Base-by-base conservation (phyloP, 2,113 vertebrate genomes). In the Numenius arquata region DNA sequence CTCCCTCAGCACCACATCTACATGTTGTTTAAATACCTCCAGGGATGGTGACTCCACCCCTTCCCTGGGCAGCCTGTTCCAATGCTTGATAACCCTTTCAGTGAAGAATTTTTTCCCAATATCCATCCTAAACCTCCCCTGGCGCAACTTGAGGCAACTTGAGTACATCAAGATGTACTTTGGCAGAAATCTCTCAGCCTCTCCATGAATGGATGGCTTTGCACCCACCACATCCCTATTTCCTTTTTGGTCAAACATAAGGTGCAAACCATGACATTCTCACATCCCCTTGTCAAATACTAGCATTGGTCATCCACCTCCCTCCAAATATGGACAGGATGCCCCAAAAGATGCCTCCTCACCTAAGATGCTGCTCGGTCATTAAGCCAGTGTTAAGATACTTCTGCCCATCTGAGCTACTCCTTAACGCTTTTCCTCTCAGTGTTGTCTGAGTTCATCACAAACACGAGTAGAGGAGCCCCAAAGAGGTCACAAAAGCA, bases 381-480 rank as follows among this genome's bases (percentile, higher is more conserved):
- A 56, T 61, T 59, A 73, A 80, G 11, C 5, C 55, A 77, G 34
- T 5, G 27, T 32, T 52, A 52, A 47, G 40, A 25, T 47, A 19
- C 3, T 88, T 6, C 29, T 52, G 17, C 6, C 4, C 12, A 5
- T 8, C 34, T 61, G 5, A 48, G 50, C 19, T 48, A 5, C 27
- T 53, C 20, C 8, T 73, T 26, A 21, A n/a, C 0, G 2, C 1
- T 86, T 76, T 38, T 74, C 6, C 26, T 30, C 26, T 9, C 17
- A 43, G 5, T 12, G 11, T 8, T 89, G 36, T 7, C 18, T 25
- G 30, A 34, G 12, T 58, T 91, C 11, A 27, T 34, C 23, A 21
- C 4, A 4, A 5, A 15, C 2, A 18, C 22, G 22, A 6, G 12
- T 2, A 23, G 29, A 29, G 20, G 15, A 72, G 6, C 19, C 30